These are phyloP conservation scores for Pelosia muscerda DNA, from an alignment of 2,888 invertebrate genomes.

Conservation along the genomic window DNA sequence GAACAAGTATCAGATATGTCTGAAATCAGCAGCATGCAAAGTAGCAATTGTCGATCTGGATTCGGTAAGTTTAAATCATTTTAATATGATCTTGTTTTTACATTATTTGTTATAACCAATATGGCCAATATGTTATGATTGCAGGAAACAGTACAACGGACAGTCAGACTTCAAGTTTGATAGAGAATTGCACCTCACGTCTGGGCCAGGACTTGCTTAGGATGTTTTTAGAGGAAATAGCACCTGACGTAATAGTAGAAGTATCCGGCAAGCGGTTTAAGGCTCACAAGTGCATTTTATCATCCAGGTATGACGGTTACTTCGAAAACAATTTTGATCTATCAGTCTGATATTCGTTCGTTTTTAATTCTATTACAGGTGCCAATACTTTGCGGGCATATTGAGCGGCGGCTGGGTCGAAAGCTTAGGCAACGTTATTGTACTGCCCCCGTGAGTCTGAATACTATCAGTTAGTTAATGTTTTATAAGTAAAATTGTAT, in stretches of 20 bases:
- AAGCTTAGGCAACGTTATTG: constrained; percentile 92
- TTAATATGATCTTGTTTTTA: neutral
- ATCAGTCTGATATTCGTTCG: neutral
- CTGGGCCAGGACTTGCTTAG: constrained; percentile 95
- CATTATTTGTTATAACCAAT: neutral
- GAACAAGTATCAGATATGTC: constrained; percentile 85
- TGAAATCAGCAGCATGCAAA: constrained; percentile 85
- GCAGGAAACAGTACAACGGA: constrained; percentile 77
- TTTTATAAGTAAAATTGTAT: constrained; percentile 9
- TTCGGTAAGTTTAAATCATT: constrained; percentile 69
- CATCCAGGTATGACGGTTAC: constrained; percentile 86
- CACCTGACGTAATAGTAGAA: constrained; percentile 95
- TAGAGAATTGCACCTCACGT: constrained; percentile 83
- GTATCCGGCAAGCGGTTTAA: constrained; percentile 93
- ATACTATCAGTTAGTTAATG: neutral
- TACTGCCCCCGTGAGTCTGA: constrained; percentile 92
- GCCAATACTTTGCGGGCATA: constrained; percentile 97
- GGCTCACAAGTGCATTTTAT: constrained; percentile 96
- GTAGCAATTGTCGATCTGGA: constrained; percentile 86
- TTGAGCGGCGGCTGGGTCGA: constrained; percentile 95
- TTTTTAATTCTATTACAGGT: constrained; percentile 79
- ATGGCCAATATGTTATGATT: constrained; percentile 4
- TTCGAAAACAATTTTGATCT: neutral
- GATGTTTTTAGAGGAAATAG: constrained; percentile 97
- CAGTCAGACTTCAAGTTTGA: constrained; percentile 76